These are phyloP conservation scores for Sula dactylatra DNA, from an alignment of 2,113 vertebrate species.

Conservation along the genomic window DNA sequence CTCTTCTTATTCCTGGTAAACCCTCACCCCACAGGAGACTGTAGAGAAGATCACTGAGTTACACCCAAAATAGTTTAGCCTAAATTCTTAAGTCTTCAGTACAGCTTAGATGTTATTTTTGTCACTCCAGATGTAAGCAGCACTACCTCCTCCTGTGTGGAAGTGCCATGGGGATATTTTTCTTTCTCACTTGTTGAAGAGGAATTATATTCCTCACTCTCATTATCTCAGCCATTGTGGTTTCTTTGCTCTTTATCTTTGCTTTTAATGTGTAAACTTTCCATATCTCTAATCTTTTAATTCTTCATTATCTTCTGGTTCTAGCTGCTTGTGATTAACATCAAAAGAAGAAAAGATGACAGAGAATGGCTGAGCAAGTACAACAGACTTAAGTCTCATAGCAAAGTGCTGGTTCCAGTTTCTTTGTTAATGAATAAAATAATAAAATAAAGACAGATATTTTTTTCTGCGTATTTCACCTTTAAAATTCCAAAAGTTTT, in stretches of 20 bases:
- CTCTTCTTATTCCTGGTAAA: background rate
- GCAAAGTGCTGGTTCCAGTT: background rate
- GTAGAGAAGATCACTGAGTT: background rate
- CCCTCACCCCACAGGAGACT: background rate
- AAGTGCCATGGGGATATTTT: background rate
- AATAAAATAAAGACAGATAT: background rate
- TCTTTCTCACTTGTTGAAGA: background rate
- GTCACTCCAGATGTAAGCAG: background rate
- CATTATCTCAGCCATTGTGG: background rate
- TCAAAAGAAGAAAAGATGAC: constrained; percentile 24
- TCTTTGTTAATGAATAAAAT: background rate
- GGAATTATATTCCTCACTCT: background rate
- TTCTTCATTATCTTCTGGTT: constrained; percentile 10
- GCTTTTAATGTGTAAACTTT: background rate
- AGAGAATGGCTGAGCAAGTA: background rate
- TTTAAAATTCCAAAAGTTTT: background rate
- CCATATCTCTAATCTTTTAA: background rate
- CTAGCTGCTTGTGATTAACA: background rate
- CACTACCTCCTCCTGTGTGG: background rate
- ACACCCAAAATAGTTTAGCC: background rate
- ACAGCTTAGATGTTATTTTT: background rate
- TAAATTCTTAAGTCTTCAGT: background rate
- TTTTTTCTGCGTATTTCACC: background rate
- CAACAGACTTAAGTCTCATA: background rate
- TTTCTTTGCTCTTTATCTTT: background rate